Conservation (phyloP, 2,888 invertebrate species). For the Oxytorus armatus region DNA sequence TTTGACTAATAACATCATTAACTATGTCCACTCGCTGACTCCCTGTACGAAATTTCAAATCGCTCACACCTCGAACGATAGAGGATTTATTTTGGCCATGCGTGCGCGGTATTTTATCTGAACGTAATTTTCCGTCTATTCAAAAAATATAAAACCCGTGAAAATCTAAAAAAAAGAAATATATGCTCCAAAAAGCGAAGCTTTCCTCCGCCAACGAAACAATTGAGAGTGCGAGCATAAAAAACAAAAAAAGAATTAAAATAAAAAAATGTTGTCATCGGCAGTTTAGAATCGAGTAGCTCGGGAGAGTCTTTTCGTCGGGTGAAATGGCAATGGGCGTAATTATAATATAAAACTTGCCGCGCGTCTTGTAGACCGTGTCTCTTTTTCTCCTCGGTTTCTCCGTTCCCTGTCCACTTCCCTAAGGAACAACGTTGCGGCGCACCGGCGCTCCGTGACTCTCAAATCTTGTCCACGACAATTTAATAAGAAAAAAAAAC, state of each 20-base stretch:
- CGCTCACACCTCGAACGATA: too few species aligned
- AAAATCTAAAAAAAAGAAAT: too few species aligned
- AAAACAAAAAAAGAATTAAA: not conserved
- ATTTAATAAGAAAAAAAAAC: not conserved
- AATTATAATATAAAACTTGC: constrained; percentile 82
- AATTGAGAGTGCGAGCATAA: not conserved
- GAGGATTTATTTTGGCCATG: too few species aligned
- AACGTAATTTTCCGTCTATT: too few species aligned
- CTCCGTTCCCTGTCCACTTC: constrained; percentile 74
- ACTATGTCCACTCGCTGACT: too few species aligned
- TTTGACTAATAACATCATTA: too few species aligned
- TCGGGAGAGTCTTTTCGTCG: constrained; percentile 39
- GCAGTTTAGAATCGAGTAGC: constrained; percentile 63
- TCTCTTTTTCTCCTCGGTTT: constrained; percentile 74
- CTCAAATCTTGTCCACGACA: constrained; percentile 67
- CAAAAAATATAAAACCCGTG: too few species aligned
- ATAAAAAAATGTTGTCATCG: constrained; percentile 35
- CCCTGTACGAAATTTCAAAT: too few species aligned
- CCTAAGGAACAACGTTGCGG: constrained; percentile 75
- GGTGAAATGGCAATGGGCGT: constrained; percentile 75
- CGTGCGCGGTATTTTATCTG: too few species aligned
- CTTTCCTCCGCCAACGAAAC: not conserved
- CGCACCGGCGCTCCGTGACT: constrained; percentile 71
- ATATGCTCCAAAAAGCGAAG: too few species aligned
- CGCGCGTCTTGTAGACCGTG: constrained; percentile 76